Conservation (phyloP, 1,140 invertebrate species). For the Phocides pigmalion region DNA sequence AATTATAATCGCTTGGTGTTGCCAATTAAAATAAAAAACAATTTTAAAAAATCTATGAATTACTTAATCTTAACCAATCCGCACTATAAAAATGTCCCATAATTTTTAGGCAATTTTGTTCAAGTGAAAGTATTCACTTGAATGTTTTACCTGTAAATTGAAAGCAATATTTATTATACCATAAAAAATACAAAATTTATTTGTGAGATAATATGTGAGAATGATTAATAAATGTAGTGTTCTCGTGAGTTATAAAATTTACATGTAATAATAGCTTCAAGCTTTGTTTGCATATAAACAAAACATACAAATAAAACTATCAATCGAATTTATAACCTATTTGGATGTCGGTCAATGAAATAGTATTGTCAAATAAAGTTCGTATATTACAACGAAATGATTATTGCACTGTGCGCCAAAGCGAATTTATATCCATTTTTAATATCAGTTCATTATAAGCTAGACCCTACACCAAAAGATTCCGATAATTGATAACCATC, state of each 20-base stretch:
- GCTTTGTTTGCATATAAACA: neutral
- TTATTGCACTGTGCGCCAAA: no score
- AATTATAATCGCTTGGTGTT: neutral
- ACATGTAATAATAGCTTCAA: neutral
- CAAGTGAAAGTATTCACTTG: neutral
- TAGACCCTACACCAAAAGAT: no score
- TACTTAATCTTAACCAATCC: no score
- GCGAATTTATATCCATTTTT: no score
- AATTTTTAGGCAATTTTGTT: neutral
- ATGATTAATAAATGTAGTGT: neutral
- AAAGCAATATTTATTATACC: slow-evolving; percentile 13
- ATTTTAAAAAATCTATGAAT: no score
- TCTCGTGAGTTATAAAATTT: neutral
- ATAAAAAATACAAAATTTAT: neutral
- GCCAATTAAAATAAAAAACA: neutral
- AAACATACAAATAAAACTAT: no score
- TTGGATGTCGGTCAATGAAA: no score
- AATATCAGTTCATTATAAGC: no score
- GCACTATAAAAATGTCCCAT: neutral
- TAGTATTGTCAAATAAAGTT: no score
- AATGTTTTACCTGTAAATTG: slow-evolving; percentile 41
- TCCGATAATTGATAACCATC: no score
- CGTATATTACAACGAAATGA: no score
- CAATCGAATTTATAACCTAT: no score
- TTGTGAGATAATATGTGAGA: neutral